Conservation (phyloP, 2,888 invertebrate species). For the Syritta pipiens region DNA sequence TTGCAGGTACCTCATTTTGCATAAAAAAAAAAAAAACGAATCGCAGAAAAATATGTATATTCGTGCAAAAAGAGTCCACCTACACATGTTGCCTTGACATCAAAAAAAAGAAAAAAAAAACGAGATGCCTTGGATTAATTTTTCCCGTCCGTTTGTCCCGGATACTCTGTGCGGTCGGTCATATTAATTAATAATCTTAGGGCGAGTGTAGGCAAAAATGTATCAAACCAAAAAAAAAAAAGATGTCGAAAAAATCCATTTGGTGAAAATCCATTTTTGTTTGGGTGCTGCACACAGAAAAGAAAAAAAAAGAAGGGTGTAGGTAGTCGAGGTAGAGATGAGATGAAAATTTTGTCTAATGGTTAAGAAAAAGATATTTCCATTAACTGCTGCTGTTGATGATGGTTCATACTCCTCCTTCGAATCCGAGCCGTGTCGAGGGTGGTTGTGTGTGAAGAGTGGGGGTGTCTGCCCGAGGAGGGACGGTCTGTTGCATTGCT, state of each 20-base stretch:
- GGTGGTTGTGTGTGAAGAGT: neutral
- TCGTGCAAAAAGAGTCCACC: constrained; percentile 38
- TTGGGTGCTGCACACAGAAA: constrained; percentile 48
- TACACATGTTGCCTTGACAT: constrained; percentile 59
- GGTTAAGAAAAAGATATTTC: constrained; percentile 41
- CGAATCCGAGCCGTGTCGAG: constrained; percentile 3
- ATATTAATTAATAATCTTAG: constrained; percentile 52
- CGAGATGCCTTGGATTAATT: constrained; percentile 14
- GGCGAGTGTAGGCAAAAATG: neutral
- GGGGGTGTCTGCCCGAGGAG: constrained; percentile 39
- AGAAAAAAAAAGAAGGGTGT: too few relatives aligned
- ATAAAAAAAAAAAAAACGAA: constrained; percentile 3
- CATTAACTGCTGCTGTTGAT: constrained; percentile 32
- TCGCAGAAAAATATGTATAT: constrained; percentile 2
- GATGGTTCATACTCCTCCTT: too few relatives aligned
- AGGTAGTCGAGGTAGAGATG: too few relatives aligned
- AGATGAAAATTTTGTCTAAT: constrained; percentile 39
- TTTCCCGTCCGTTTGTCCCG: constrained; percentile 46
- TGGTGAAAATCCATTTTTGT: constrained; percentile 52
- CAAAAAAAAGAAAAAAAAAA: constrained; percentile 14
- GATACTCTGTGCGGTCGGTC: constrained; percentile 50
- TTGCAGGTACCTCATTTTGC: constrained; percentile 5
- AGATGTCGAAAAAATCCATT: neutral
- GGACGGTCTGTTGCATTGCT: constrained; percentile 67
- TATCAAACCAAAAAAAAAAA: neutral